These are phyloP conservation scores for Archocentrus centrarchus DNA, from an alignment of 2,113 vertebrate genomes.

Conservation along the genomic window DNA sequence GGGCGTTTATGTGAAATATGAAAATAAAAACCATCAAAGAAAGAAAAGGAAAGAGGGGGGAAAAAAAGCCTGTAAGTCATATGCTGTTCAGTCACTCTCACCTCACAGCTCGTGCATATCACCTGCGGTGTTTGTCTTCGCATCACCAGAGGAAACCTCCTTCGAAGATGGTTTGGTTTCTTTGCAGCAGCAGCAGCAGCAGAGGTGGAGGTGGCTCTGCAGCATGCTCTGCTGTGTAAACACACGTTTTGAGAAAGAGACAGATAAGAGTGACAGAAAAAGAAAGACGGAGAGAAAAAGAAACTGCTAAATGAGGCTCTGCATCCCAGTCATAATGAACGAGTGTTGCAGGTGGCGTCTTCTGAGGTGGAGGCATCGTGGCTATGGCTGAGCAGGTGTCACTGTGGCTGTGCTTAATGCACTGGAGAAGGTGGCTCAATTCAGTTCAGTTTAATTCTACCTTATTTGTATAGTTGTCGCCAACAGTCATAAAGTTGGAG, in stretches of 20 bases:
- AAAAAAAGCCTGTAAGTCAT: slow-evolving; percentile 38
- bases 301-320: slow-evolving; percentile 1
- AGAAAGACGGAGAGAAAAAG: neutral
- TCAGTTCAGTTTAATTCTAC: neutral
- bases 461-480: neutral
- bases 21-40: neutral
- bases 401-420: neutral
- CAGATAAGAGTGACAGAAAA: neutral
- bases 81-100: slow-evolving; percentile 45
- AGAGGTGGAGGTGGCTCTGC: neutral
- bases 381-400: neutral
- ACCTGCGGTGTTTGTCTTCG: slow-evolving; percentile 26
- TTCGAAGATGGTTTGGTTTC: slow-evolving; percentile 30
- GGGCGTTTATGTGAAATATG: slow-evolving; percentile 54
- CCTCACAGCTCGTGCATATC: slow-evolving; percentile 22
- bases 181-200: slow-evolving; percentile 27
- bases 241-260: neutral
- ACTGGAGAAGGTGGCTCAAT: neutral
- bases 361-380: neutral
- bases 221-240: slow-evolving; percentile 30
- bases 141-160: slow-evolving; percentile 46
- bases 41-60: neutral
- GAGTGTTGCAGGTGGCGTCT: neutral
- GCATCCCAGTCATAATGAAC: neutral
- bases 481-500: neutral